Conservation (phyloP, 2,888 invertebrate species). For the Buathra laborator region DNA sequence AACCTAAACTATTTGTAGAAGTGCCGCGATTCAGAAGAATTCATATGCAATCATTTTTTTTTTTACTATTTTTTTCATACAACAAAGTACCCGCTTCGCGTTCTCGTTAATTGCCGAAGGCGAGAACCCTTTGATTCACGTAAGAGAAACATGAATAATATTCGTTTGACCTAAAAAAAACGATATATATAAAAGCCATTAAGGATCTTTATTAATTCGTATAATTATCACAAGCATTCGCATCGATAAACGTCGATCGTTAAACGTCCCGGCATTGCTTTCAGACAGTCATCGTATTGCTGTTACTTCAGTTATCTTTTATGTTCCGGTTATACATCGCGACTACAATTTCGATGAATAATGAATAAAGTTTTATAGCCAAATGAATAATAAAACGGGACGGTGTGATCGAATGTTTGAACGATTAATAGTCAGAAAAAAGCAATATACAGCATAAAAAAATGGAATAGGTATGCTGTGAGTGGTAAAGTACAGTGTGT, state of each 20-base stretch:
- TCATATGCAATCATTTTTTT: neutral
- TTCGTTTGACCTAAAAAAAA: neutral
- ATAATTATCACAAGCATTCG: neutral
- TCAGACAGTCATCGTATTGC: neutral
- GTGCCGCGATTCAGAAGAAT: neutral
- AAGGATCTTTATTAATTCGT: neutral
- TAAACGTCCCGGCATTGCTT: neutral
- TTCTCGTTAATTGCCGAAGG: neutral
- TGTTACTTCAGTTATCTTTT: neutral
- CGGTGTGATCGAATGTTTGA: neutral
- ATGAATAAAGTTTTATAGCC: slow-evolving; percentile 7
- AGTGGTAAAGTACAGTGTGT: slow-evolving; percentile 25
- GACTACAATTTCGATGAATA: neutral
- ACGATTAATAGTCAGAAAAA: neutral
- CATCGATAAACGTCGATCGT: slow-evolving; percentile 1
- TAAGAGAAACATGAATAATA: neutral
- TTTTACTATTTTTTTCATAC: neutral
- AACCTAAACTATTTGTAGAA: neutral
- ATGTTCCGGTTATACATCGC: neutral
- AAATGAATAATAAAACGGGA: neutral
- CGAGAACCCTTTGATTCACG: neutral
- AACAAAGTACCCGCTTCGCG: neutral
- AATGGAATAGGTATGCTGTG: neutral
- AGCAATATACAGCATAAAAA: neutral
- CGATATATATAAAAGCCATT: neutral